Evolutionary conservation across 2,888 invertebrate genomes (phyloP), one percentile per base, ranked within the genome.

Genomic region (Phalera bucephala): DNA sequence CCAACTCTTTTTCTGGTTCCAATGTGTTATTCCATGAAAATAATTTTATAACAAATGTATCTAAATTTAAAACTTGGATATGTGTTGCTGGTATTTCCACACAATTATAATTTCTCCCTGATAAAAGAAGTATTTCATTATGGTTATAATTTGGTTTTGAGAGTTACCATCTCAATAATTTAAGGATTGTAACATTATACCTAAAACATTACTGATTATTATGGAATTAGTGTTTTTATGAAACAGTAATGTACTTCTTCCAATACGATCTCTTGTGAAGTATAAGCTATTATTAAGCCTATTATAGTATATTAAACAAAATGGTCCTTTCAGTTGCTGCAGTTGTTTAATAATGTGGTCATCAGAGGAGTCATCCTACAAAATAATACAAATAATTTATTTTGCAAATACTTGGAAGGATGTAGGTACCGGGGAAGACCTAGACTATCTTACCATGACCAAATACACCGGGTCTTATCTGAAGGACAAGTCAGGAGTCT

Each of bases 201-300:
- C 80, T 45, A 91, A 86, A 12, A 91, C 91, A 83, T 92, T 93
- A 39, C 91, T 87, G 15, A 93, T 66, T 33, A 91, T 59, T 36
- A 90, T 56, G 10, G 78, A 67, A 15, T 72, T 59, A 7, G 80
- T 54, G 43, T 74, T 71, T 56, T 81, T 77, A 54, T 93, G 91
- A 29, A 95, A 77, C 23, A 98, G 80, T 29, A 99, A 83, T 73
- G 97, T 96, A 64, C 96, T 94, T 52, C 98, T 91, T 21, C 98
- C 98, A 70, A 96, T 93, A 52, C 91, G 91, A 79, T 99, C 98
- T 66, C 98, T 91, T 1, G 94, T 94, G 80, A 98, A 97, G 90
- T 95, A 96, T 23, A 98, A 56, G 8, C 74, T 71, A 25, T 91
- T 80, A 0, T 71, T 77, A 2, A 51, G 31, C 64, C 91, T 92